Conservation (phyloP, 1,140 invertebrate genomes). For the Drosophila pseudoananassae region DNA sequence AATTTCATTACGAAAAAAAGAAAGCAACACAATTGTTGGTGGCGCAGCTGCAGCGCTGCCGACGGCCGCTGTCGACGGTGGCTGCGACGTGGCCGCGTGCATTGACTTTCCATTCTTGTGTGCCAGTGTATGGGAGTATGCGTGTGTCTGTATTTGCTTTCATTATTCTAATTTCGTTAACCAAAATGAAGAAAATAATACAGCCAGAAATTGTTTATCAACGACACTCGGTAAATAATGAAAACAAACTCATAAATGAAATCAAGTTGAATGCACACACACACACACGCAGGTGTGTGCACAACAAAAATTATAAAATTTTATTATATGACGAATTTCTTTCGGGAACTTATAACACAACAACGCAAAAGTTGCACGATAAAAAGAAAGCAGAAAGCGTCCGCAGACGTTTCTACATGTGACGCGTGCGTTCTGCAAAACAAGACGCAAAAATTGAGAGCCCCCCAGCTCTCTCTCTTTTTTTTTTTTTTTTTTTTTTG, state of each 20-base stretch:
- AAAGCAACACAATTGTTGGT: constrained; percentile 63
- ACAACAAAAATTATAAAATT: constrained; percentile 59
- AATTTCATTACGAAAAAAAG: constrained; percentile 74
- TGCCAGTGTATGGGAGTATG: constrained; percentile 7
- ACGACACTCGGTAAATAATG: constrained; percentile 38
- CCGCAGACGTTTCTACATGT: constrained; percentile 71
- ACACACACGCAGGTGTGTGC: constrained; percentile 1
- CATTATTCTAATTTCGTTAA: constrained; percentile 65
- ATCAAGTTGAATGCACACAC: constrained; percentile 62
- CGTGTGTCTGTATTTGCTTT: constrained; percentile 40
- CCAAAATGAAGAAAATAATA: constrained; percentile 41
- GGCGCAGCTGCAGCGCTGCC: constrained; percentile 33
- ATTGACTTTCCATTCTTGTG: constrained; percentile 77
- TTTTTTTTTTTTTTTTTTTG: constrained; percentile 15
- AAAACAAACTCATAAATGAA: constrained; percentile 72
- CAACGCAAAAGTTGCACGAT: constrained; percentile 72
- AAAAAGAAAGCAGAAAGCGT: constrained; percentile 79
- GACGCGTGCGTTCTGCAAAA: constrained; percentile 74
- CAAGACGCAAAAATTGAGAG: constrained; percentile 52
- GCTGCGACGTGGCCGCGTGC: constrained; percentile 62
- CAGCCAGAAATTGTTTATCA: constrained; percentile 61
- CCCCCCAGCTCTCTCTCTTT: constrained; percentile 13
- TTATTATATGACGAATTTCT: constrained; percentile 73
- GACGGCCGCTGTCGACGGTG: constrained; percentile 13
- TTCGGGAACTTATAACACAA: constrained; percentile 60